Evolutionary conservation across 2,797 vertebrate species (phyloP).

Genomic region (Bradypodion ventrale): DNA sequence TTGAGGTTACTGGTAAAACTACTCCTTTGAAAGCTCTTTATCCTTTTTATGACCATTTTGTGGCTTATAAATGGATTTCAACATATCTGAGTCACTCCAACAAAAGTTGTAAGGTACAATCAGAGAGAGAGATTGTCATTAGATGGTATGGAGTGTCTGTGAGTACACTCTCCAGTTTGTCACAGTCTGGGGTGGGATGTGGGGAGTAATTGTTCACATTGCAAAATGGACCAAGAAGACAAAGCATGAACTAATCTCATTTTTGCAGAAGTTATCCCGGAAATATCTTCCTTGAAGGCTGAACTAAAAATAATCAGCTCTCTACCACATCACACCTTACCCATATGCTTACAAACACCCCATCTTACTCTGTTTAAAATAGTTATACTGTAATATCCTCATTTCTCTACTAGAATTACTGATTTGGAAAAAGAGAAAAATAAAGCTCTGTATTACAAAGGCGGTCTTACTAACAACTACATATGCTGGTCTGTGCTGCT

Average conservation of each 20-base stretch:
- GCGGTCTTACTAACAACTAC: too few species aligned
- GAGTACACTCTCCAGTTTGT: constrained; percentile 13
- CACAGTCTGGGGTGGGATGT: not conserved
- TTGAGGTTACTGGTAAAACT: not conserved
- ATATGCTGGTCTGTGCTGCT: too few species aligned
- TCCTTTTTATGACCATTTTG: not conserved
- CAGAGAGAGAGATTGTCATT: not conserved
- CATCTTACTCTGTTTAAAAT: not conserved
- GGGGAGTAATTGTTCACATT: constrained; percentile 11
- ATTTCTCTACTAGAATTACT: not conserved
- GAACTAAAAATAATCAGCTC: not conserved
- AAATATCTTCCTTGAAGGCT: not conserved
- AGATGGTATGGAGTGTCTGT: not conserved
- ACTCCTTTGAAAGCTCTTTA: constrained; percentile 22
- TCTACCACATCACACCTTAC: not conserved
- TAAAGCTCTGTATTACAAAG: too few species aligned
- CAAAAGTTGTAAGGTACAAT: not conserved
- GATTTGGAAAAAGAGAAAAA: not conserved
- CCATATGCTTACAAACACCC: too few species aligned
- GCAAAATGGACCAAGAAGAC: constrained; percentile 13
- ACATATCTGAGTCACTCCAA: not conserved
- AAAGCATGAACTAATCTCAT: not conserved
- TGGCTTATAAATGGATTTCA: not conserved
- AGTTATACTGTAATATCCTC: not conserved
- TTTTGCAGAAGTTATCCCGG: not conserved